Evolutionary conservation across 2,797 vertebrate genomes (phyloP).

Genomic region (Microctenopoma steveboyesi): DNA sequence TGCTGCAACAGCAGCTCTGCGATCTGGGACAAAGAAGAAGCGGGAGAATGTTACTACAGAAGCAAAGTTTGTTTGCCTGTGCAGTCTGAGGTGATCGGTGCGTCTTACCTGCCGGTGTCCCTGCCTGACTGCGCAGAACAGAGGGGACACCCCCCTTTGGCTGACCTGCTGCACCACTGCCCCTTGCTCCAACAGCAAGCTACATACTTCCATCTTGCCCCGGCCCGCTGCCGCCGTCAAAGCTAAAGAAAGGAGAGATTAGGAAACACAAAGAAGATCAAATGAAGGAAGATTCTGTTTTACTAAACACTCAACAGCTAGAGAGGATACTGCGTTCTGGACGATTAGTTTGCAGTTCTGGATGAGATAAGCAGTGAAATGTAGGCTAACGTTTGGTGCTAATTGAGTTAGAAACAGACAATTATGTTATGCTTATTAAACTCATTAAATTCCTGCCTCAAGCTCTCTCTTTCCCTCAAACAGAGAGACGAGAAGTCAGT

Average conservation of each 20-base stretch:
- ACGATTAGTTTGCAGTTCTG: conserved; percentile 3
- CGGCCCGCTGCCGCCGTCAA: conserved; percentile 94
- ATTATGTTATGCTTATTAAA: conserved; percentile 63
- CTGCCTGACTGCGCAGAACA: conserved; percentile 94
- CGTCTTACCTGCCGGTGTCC: conserved; percentile 95
- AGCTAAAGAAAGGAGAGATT: conserved; percentile 75
- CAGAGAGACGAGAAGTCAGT: conserved; percentile 42
- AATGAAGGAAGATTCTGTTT: background rate
- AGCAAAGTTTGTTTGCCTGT: background rate
- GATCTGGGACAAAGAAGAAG: conserved; percentile 80
- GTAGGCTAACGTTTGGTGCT: conserved; percentile 34
- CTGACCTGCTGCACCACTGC: conserved; percentile 88
- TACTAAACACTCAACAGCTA: background rate
- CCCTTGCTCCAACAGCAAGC: conserved; percentile 85
- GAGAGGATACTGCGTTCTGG: background rate
- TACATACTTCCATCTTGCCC: conserved; percentile 93
- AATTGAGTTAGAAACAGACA: conserved; percentile 64
- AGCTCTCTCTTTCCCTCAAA: conserved; percentile 27
- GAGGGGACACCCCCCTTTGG: conserved; percentile 88
- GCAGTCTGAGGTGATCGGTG: background rate
- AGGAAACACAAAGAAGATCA: conserved; percentile 5
- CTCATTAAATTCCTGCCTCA: conserved; percentile 55
- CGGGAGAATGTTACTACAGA: background rate
- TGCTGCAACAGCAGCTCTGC: conserved; percentile 89
- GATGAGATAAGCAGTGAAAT: conserved; percentile 41